A percentile compares a stretch with the other conserved stretches of the same genome.
phyloP scores from a whole-genome alignment of 1,140 invertebrate genomes.

The Octopus sinensis region DNA sequence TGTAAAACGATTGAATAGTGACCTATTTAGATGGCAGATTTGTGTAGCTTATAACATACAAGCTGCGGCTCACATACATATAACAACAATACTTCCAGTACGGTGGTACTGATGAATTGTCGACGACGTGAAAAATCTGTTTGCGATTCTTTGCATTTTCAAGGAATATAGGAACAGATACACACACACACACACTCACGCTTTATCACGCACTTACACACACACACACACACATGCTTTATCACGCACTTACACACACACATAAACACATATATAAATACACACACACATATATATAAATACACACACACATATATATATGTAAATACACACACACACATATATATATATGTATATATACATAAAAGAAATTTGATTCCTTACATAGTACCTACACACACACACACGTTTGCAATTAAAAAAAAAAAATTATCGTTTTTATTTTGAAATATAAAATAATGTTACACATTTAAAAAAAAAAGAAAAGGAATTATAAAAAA shows the following conservation, averaged over 20 bases:
- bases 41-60: not conserved
- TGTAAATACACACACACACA: not conserved
- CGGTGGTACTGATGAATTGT: not conserved
- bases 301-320: not conserved
- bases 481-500: too few relatives aligned
- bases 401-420: too few relatives aligned
- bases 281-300: not conserved
- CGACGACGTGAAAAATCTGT: not conserved
- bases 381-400: not conserved
- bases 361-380: not conserved
- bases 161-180: not conserved
- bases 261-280: not conserved
- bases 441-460: too few relatives aligned
- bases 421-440: too few relatives aligned
- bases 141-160: not conserved
- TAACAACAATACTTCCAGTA: not conserved
- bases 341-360: not conserved
- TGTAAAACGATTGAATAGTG: conserved; percentile 11
- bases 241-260: not conserved
- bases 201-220: not conserved
- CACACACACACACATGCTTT: not conserved
- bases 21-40: conserved; percentile 12
- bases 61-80: not conserved
- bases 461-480: too few relatives aligned
- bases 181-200: not conserved